Evolutionary conservation across 1,140 invertebrate species (phyloP).

Genomic region (Pissodes strobi): DNA sequence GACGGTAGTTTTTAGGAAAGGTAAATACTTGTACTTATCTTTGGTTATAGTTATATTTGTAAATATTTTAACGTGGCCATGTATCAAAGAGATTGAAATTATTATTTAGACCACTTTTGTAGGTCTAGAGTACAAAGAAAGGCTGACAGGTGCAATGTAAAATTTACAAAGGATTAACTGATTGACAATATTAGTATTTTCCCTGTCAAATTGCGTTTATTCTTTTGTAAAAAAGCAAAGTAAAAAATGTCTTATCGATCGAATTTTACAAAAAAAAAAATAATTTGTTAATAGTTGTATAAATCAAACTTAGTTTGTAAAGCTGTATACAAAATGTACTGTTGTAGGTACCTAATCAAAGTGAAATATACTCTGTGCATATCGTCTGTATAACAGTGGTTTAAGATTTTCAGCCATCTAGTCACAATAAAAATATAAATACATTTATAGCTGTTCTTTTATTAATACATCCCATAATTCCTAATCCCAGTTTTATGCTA

Average conservation of each 20-base stretch:
- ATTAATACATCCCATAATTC: too few species aligned
- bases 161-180: conserved; percentile 13
- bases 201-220: neutral
- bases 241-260: conserved; percentile 16
- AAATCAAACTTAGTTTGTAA: conserved; percentile 41
- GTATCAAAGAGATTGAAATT: conserved; percentile 10
- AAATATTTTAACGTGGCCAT: conserved; percentile 8
- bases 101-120: conserved; percentile 36
- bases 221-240: neutral
- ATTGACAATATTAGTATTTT: conserved; percentile 31
- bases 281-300: conserved; percentile 37
- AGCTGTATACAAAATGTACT: conserved; percentile 45
- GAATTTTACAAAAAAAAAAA: conserved; percentile 32
- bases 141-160: conserved; percentile 50
- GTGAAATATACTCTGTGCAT: conserved; percentile 53
- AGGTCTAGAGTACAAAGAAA: conserved; percentile 40
- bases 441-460: too few species aligned
- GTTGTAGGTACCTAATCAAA: conserved; percentile 46
- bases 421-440: conserved; percentile 52
- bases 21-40: too few species aligned
- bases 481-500: too few species aligned
- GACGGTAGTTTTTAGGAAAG: too few species aligned
- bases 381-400: conserved; percentile 54
- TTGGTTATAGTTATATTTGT: neutral
- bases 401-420: conserved; percentile 56